phyloP scores from a whole-genome alignment of 2,113 vertebrate species.

The Suncus etruscus region DNA sequence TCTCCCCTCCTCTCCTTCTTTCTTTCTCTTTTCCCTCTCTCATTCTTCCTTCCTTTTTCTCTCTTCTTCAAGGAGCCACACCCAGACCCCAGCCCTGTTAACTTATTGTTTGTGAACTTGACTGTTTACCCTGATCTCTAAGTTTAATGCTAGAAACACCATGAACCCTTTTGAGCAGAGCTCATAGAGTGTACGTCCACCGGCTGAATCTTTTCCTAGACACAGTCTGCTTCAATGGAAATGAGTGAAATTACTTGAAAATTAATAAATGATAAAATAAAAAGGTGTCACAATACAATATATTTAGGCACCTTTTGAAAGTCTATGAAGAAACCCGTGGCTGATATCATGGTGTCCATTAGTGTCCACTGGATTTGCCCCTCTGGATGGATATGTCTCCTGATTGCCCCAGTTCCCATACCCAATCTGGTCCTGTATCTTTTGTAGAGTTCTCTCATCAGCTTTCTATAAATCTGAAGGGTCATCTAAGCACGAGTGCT shows the following conservation, averaged over 20 bases:
- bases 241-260: background rate
- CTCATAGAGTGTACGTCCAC: background rate
- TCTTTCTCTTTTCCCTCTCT: too few species aligned
- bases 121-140: slow-evolving; percentile 1
- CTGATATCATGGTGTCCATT: accelerated
- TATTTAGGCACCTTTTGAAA: slow-evolving; percentile 7
- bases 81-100: too few species aligned
- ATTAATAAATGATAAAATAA: background rate
- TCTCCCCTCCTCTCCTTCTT: too few species aligned
- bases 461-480: too few species aligned
- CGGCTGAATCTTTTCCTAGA: background rate
- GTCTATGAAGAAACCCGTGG: background rate
- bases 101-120: background rate
- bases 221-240: slow-evolving; percentile 8
- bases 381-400: background rate
- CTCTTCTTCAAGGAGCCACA: too few species aligned
- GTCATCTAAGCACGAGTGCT: accelerated
- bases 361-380: background rate
- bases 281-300: background rate
- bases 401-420: background rate
- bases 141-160: background rate
- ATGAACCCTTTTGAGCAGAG: background rate
- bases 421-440: background rate
- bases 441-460: background rate
- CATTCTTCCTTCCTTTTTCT: too few species aligned